Conservation (phyloP, 1,140 invertebrate genomes). For the Bombus huntii region DNA sequence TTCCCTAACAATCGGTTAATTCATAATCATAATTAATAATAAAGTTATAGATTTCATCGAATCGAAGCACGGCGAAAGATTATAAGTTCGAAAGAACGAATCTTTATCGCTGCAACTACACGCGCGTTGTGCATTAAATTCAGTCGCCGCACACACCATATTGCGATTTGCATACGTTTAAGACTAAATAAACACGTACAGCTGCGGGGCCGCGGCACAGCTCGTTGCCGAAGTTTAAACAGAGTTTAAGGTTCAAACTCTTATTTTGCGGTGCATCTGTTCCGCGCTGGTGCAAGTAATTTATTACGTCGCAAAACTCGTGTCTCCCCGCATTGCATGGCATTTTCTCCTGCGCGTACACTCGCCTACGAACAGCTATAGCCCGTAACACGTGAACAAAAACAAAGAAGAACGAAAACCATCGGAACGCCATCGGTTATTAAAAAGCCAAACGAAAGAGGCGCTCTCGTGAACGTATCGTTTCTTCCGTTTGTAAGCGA, state of each 20-base stretch:
- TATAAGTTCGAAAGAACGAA: no score
- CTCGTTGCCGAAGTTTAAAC: conserved; percentile 8
- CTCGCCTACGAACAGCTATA: not conserved
- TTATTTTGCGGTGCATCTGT: conserved; percentile 24
- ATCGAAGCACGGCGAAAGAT: no score
- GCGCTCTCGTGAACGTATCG: not conserved
- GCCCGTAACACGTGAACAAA: not conserved
- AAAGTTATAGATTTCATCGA: no score
- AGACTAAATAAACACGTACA: conserved; percentile 1
- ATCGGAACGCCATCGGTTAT: not conserved
- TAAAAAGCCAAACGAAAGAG: no score
- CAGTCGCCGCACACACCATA: not conserved
- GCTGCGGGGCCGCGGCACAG: not conserved
- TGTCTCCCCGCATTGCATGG: not conserved
- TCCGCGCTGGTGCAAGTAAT: not conserved
- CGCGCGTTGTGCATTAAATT: not conserved
- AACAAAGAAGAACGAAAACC: not conserved
- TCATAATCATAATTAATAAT: no score
- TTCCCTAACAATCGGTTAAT: no score
- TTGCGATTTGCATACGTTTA: not conserved
- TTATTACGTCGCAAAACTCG: conserved; percentile 1
- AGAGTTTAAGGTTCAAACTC: conserved; percentile 15
- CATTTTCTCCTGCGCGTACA: not conserved
- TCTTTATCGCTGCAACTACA: no score
- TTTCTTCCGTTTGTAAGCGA: not conserved